Percentiles rank a stretch among this genome's conserved stretches.
Evolutionary conservation across 2,888 invertebrate species (phyloP).

Genomic region (Ophion costatus): DNA sequence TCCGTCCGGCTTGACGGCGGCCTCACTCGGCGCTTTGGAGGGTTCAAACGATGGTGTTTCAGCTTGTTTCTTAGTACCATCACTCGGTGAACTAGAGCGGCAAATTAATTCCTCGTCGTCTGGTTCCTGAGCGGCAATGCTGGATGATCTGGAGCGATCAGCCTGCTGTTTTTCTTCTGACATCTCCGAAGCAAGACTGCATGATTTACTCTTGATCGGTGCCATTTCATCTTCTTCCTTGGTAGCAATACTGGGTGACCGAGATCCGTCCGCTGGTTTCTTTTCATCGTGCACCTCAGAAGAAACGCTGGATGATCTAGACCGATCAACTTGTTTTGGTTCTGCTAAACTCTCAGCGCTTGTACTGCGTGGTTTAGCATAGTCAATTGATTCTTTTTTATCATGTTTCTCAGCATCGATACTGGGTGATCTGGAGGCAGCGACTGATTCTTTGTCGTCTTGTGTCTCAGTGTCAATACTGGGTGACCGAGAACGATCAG

Average conservation of each 20-base stretch:
- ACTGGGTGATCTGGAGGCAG: conserved; percentile 58
- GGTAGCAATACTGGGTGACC: conserved; percentile 62
- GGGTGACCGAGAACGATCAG: conserved; percentile 19
- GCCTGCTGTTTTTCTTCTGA: background rate
- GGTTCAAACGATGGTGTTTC: background rate
- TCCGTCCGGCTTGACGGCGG: conserved; percentile 51
- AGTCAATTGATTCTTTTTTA: background rate
- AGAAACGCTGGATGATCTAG: conserved; percentile 40
- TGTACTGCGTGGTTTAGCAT: background rate
- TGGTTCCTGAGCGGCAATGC: conserved; percentile 27
- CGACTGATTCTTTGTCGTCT: conserved; percentile 37
- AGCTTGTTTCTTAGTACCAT: conserved; percentile 44
- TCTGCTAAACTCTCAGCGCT: conserved; percentile 22
- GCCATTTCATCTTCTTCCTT: conserved; percentile 9
- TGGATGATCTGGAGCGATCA: background rate
- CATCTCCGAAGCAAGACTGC: background rate
- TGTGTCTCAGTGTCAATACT: conserved; percentile 37
- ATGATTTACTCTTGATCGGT: background rate
- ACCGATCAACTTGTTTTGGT: background rate
- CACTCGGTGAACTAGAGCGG: conserved; percentile 12
- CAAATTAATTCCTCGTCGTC: background rate
- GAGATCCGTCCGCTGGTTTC: conserved; percentile 46
- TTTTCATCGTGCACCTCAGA: conserved; percentile 47
- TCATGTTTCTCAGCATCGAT: conserved; percentile 21
- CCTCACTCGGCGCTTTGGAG: conserved; percentile 56